A percentile compares a stretch with the other conserved stretches of the same genome.
These are phyloP conservation scores for Adelosebastes latens DNA, from an alignment of 2,797 vertebrate species.

Conservation along the genomic window DNA sequence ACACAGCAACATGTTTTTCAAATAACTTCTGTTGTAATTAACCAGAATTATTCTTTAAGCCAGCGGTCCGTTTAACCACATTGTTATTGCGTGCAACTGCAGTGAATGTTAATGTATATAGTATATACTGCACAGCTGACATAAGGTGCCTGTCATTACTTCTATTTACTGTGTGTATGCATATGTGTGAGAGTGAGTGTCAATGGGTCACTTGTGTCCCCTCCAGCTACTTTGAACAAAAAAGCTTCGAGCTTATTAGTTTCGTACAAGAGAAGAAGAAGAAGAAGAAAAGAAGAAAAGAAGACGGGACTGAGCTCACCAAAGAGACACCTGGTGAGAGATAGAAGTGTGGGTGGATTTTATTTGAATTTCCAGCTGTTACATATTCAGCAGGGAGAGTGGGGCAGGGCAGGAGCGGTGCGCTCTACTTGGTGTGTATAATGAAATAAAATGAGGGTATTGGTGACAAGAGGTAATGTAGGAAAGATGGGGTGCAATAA, in stretches of 20 bases:
- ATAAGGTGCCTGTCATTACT: neutral
- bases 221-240: slow-evolving; percentile 14
- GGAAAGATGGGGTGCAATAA: neutral
- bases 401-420: neutral
- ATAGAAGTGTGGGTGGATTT: slow-evolving; percentile 35
- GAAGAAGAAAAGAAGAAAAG: slow-evolving; percentile 14
- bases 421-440: slow-evolving; percentile 4
- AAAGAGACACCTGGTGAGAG: slow-evolving; percentile 22
- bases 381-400: slow-evolving; percentile 41
- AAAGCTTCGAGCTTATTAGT: slow-evolving; percentile 43
- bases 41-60: neutral
- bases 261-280: slow-evolving; percentile 38
- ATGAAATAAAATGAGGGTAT: slow-evolving; percentile 28
- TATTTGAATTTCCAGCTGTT: slow-evolving; percentile 35
- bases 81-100: neutral
- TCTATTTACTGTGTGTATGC: neutral
- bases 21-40: neutral
- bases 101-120: neutral
- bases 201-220: slow-evolving; percentile 22
- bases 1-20: neutral
- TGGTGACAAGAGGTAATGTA: slow-evolving; percentile 8
- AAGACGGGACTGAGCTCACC: slow-evolving; percentile 14
- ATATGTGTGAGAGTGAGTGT: neutral
- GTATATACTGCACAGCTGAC: neutral
- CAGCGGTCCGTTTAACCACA: neutral